Evolutionary conservation across 2,113 vertebrate species (phyloP).

Genomic region (Sigmodon hispidus): DNA sequence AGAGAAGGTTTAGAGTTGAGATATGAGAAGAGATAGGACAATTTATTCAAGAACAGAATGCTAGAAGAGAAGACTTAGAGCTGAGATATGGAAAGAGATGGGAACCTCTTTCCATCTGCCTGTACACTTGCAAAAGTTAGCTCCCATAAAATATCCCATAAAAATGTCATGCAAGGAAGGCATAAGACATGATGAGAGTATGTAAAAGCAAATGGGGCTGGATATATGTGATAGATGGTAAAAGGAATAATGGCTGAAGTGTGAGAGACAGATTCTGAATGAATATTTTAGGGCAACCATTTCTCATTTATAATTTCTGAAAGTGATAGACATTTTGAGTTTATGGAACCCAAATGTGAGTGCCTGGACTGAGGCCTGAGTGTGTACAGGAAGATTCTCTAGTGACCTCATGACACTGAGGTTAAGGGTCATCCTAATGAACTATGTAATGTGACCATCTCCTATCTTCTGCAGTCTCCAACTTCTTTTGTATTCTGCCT

Average conservation of each 20-base stretch:
- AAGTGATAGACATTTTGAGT: constrained; percentile 20
- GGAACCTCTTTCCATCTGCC: too few species aligned
- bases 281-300: neutral
- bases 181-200: neutral
- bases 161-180: neutral
- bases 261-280: neutral
- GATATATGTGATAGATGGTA: neutral
- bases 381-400: neutral
- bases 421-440: neutral
- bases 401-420: neutral
- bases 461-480: neutral
- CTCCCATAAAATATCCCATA: too few species aligned
- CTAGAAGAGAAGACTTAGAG: too few species aligned
- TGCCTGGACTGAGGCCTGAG: neutral
- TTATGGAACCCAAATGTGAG: neutral
- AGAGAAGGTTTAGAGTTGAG: too few species aligned
- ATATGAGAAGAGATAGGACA: too few species aligned
- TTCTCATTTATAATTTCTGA: neutral
- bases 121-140: too few species aligned
- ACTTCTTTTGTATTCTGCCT: constrained; percentile 42
- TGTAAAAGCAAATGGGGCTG: neutral
- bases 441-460: neutral
- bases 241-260: neutral
- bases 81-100: too few species aligned
- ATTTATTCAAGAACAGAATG: too few species aligned